Evolutionary conservation across 2,113 vertebrate species (phyloP).

Genomic region (Plestiodon gilberti): DNA sequence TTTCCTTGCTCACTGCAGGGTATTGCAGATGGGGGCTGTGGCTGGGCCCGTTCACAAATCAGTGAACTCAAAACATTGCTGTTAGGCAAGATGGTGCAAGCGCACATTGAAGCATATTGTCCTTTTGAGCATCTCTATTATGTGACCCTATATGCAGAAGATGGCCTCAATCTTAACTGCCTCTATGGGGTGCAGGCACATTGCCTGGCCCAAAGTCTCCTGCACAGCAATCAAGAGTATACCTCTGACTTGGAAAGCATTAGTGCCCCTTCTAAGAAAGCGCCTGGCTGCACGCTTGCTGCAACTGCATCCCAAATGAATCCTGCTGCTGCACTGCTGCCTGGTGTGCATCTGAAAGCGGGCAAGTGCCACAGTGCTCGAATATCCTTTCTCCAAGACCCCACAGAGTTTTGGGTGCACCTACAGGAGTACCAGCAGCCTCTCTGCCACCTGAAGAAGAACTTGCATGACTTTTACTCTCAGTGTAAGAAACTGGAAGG

Average conservation of each 20-base stretch:
- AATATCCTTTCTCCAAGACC: conserved; percentile 80
- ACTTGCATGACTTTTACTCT: conserved; percentile 81
- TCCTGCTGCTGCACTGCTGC: background rate
- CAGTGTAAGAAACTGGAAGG: conserved; percentile 60
- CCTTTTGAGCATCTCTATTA: conserved; percentile 88
- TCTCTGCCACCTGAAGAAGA: conserved; percentile 78
- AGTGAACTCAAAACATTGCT: conserved; percentile 80
- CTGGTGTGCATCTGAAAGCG: conserved; percentile 60
- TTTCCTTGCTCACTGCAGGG: conserved; percentile 88
- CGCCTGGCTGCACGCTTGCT: background rate
- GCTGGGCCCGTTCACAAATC: conserved; percentile 82
- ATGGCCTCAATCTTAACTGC: conserved; percentile 83
- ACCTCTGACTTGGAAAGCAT: conserved; percentile 31
- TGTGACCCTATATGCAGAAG: conserved; percentile 84
- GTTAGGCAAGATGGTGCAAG: conserved; percentile 79
- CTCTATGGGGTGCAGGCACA: conserved; percentile 78
- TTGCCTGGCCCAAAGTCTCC: conserved; percentile 56
- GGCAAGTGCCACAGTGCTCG: conserved; percentile 72
- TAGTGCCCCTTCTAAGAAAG: background rate
- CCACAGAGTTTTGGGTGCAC: conserved; percentile 89
- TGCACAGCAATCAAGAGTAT: conserved; percentile 31
- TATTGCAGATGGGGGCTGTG: conserved; percentile 79
- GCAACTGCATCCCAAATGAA: background rate
- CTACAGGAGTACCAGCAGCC: conserved; percentile 73
- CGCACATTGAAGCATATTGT: conserved; percentile 86